Evolutionary conservation across 1,140 invertebrate species (phyloP).

Genomic region (Panagrolaimus sp.): DNA sequence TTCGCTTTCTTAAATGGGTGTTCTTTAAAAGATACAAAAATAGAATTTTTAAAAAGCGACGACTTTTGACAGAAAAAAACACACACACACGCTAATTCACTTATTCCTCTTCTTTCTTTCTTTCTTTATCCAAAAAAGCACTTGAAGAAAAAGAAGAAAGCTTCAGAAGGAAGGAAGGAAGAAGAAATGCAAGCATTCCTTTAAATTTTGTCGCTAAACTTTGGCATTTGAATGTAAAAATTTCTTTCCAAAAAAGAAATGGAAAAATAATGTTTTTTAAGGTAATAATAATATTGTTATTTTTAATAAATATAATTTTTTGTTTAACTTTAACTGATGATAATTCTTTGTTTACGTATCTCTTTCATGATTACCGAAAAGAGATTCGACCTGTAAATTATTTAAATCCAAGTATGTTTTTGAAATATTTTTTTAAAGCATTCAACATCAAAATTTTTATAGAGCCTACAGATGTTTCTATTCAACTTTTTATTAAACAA

Average conservation of each 20-base stretch:
- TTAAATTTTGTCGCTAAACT: neutral
- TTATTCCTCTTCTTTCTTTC: no score
- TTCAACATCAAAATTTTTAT: neutral
- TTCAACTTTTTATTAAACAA: conserved; percentile 14
- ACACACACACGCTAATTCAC: no score
- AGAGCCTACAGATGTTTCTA: neutral
- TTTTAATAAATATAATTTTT: neutral
- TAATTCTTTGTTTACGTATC: neutral
- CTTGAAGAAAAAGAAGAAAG: no score
- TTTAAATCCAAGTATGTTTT: conserved; percentile 2
- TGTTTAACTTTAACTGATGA: neutral
- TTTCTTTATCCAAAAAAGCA: no score
- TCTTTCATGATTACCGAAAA: conserved; percentile 4
- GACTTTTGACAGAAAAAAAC: no score
- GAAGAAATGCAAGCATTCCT: neutral
- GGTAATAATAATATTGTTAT: neutral
- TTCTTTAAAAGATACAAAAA: no score
- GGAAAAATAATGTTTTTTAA: conserved; percentile 13
- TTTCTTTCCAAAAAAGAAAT: neutral
- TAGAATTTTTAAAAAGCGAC: no score
- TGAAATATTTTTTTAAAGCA: neutral
- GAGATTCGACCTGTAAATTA: neutral
- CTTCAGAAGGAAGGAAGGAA: no score
- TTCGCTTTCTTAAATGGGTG: no score
- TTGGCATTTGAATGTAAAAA: neutral